These are phyloP conservation scores for Esox masquinongy DNA, from an alignment of 2,797 vertebrate genomes.

Conservation along the genomic window DNA sequence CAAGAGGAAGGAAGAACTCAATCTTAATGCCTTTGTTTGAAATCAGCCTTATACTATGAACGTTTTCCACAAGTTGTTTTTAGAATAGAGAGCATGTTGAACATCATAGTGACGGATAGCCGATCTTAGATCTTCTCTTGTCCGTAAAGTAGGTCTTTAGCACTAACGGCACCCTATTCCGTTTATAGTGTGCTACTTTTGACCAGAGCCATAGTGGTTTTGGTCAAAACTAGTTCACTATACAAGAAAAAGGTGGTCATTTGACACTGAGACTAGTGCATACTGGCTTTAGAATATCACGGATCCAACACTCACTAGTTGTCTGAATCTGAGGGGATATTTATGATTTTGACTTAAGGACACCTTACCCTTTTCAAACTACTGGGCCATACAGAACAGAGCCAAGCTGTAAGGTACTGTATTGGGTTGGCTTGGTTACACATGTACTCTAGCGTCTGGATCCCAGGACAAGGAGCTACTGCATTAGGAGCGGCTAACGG, in stretches of 20 bases:
- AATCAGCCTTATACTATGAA: slow-evolving; percentile 30
- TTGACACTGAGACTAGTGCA: not conserved
- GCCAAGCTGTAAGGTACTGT: not conserved
- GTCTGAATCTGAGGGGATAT: not conserved
- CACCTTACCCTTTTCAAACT: not conserved
- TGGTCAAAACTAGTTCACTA: not conserved
- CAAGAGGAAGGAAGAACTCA: slow-evolving; percentile 35
- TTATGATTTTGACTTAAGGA: not conserved
- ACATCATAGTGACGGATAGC: slow-evolving; percentile 5
- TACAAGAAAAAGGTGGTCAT: not conserved
- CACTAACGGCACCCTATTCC: not conserved
- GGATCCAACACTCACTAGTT: not conserved
- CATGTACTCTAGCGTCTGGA: not conserved
- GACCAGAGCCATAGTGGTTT: not conserved
- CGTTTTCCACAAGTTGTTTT: slow-evolving; percentile 19
- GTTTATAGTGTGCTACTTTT: not conserved
- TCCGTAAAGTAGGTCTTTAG: not conserved
- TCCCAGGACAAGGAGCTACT: not conserved
- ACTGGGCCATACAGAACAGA: not conserved
- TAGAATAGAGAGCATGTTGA: slow-evolving; percentile 22
- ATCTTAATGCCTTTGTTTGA: slow-evolving; percentile 31
- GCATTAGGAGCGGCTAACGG: no score
- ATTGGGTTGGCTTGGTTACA: not conserved
- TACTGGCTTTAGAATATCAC: not conserved
- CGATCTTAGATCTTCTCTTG: not conserved